Evolutionary conservation across 1,140 invertebrate genomes (phyloP).

Genomic region (Tetragonula clypearis): DNA sequence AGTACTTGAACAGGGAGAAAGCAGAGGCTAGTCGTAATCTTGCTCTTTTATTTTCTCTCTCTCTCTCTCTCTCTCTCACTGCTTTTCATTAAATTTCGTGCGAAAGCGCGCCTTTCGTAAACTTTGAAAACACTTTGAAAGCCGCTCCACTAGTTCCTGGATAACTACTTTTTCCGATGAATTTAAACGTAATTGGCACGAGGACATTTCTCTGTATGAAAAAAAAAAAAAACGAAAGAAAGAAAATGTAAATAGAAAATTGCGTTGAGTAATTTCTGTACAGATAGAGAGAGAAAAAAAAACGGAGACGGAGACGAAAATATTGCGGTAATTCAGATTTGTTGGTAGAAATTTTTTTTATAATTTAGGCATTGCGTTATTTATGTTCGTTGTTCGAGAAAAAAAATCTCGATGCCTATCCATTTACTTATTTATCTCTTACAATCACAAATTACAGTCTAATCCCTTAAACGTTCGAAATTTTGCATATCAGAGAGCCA

Average conservation of each 20-base stretch:
- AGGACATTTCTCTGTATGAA: neutral
- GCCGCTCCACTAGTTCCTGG: neutral
- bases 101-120: neutral
- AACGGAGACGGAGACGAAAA: neutral
- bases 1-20: too few relatives aligned
- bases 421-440: too few relatives aligned
- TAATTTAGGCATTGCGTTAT: too few relatives aligned
- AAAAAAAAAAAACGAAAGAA: neutral
- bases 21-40: too few relatives aligned
- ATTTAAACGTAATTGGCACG: neutral
- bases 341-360: too few relatives aligned
- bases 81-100: slow-evolving; percentile 43
- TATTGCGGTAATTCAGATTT: neutral
- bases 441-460: too few relatives aligned
- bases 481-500: neutral
- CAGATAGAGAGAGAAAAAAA: neutral
- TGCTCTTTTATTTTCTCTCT: too few relatives aligned
- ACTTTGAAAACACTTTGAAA: slow-evolving; percentile 17
- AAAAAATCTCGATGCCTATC: too few relatives aligned
- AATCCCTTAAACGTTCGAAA: too few relatives aligned
- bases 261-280: neutral
- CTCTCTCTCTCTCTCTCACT: too few relatives aligned
- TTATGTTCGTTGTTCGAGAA: too few relatives aligned
- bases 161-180: neutral
- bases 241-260: neutral